phyloP scores from a whole-genome alignment of 2,797 vertebrate genomes.

The Heterohyrax brucei region DNA sequence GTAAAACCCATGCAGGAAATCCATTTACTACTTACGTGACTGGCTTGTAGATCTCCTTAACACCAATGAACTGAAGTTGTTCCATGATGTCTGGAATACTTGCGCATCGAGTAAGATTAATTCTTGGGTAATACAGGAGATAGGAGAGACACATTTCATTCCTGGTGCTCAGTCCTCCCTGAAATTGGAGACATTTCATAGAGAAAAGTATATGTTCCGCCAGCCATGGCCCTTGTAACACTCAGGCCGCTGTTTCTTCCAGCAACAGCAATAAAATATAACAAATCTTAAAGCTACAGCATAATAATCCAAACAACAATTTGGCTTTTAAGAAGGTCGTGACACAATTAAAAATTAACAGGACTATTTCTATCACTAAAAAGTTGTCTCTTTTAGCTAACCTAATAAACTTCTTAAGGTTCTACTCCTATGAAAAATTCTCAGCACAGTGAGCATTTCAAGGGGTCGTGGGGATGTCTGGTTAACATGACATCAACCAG shows the following conservation, averaged over 20 bases:
- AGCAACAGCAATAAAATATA: background rate
- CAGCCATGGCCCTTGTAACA: background rate
- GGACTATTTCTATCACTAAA: conserved; percentile 18
- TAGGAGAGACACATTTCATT: conserved; percentile 96
- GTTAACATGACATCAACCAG: background rate
- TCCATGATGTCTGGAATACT: conserved; percentile 95
- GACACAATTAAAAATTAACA: background rate
- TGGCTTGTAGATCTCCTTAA: conserved; percentile 94
- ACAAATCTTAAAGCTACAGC: conserved; percentile 19
- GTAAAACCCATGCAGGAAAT: background rate
- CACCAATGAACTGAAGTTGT: conserved; percentile 95
- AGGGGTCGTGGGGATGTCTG: background rate
- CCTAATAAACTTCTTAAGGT: background rate
- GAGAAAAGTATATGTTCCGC: background rate
- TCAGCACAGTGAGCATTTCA: background rate
- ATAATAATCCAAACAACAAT: background rate
- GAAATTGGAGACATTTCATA: conserved; percentile 84
- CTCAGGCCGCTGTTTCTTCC: conserved; percentile 11
- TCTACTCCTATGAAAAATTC: background rate
- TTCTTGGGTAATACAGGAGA: conserved; percentile 94
- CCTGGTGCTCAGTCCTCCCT: conserved; percentile 95
- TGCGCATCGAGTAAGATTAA: conserved; percentile 94
- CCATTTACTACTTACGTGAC: conserved; percentile 91
- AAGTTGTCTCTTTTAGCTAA: conserved; percentile 48
- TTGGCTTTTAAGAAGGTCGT: background rate